Evolutionary conservation across 2,113 vertebrate species (phyloP), one percentile per base, ranked within the genome.

Genomic region (Patagioenas fasciata): DNA sequence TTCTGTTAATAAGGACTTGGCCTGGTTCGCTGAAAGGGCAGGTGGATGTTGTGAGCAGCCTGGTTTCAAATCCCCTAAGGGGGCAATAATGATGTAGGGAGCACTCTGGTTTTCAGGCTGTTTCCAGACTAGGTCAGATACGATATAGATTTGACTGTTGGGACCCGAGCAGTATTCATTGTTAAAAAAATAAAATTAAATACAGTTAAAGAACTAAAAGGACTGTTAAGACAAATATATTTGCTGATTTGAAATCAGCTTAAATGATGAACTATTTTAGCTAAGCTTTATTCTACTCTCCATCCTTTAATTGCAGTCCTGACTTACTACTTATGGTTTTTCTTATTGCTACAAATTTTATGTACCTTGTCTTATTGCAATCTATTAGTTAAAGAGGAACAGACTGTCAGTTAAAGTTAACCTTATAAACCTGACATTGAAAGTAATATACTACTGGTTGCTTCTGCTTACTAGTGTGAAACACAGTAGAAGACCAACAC

Each of bases 261-360:
- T 60, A 70, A 56, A 4, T 70, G n/a, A 57, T n/a, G 5, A 87
- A 72, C 31, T 77, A 31, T 50, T 92, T 84, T 36, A 84, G 32
- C n/a, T 75, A 72, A 65, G 18, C n/a, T 95, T 95, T 91, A 48
- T 34, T 91, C 54, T 83, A 34, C 32, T 91, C 28, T 92, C 80
- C 40, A 28, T 65, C 13, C 50, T 78, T 78, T 53, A 80, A 74
- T 31, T 75, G n/a, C 21, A 50, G 15, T 71, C 53, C 62, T 54
- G 28, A 64, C 40, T 80, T 77, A 54, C 42, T 69, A 32, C 56
- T 81, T 50, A n/a, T 0, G 3, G 29, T 16, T 72, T 74, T 95
- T 72, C n/a, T 44, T 69, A 78, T 17, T 85, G 24, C 36, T 84
- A 24, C 17, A 91, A 32, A 77, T 71, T 73, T 85, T 90, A 77